phyloP scores from a whole-genome alignment of 2,888 invertebrate genomes.

The Liopterus haemorrhoidalis region DNA sequence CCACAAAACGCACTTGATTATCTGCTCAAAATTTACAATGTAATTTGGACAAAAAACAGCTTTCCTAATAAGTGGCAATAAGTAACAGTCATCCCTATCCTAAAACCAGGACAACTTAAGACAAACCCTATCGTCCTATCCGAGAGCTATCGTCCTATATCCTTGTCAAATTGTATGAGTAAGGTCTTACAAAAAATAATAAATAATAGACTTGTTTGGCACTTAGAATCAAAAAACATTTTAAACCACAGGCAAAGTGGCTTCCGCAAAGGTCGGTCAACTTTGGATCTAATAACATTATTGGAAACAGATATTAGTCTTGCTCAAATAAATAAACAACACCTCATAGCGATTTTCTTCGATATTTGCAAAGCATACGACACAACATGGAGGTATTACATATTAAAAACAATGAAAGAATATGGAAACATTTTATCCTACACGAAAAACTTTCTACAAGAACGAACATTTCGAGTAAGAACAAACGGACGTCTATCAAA shows the following conservation, averaged over 20 bases:
- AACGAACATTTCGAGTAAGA: not conserved
- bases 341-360: not conserved
- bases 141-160: conserved; percentile 2
- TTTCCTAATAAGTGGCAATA: conserved; percentile 1
- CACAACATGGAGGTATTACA: conserved; percentile 1
- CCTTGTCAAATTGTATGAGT: conserved; percentile 8
- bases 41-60: not conserved
- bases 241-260: conserved; percentile 18
- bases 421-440: conserved; percentile 2
- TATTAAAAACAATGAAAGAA: conserved; percentile 2
- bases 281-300: not conserved
- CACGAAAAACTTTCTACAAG: not conserved
- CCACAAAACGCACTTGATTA: not conserved
- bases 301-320: not conserved
- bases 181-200: conserved; percentile 25
- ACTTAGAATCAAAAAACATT: conserved; percentile 21
- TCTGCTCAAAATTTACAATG: conserved; percentile 7
- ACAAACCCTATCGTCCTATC: not conserved
- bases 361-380: too few relatives aligned
- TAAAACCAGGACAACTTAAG: conserved; percentile 4
- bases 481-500: not conserved
- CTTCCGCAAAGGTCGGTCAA: conserved; percentile 17
- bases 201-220: conserved; percentile 23
- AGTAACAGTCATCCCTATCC: conserved; percentile 1
- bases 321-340: not conserved